Evolutionary conservation across 2,888 invertebrate genomes (phyloP).

Genomic region (Vesta saturnalis): DNA sequence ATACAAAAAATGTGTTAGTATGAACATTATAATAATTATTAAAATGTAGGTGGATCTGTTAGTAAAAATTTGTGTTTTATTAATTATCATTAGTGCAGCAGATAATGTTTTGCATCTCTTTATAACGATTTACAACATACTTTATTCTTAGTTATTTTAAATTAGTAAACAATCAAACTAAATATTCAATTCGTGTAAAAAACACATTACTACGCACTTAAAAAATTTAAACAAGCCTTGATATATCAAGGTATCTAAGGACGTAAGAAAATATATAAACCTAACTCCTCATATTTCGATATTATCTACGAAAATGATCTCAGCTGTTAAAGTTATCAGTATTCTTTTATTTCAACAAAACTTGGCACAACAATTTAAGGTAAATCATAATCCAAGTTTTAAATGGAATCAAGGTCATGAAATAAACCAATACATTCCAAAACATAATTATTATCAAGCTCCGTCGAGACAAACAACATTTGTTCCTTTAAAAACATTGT

Average conservation of each 20-base stretch:
- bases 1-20: no score
- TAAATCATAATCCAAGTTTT: neutral
- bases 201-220: no score
- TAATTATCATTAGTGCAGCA: no score
- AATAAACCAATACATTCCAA: neutral
- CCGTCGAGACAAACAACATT: neutral
- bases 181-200: no score
- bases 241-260: neutral
- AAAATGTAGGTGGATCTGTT: no score
- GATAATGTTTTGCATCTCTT: no score
- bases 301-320: neutral
- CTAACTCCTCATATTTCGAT: neutral
- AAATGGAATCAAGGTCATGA: no score
- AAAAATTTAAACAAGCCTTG: neutral
- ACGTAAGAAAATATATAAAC: neutral
- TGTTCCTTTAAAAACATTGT: constrained; percentile 16
- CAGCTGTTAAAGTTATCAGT: neutral
- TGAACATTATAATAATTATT: no score
- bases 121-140: no score
- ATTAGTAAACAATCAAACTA: neutral
- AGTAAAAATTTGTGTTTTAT: no score
- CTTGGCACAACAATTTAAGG: neutral
- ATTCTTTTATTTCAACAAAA: constrained; percentile 6
- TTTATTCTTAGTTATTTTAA: no score
- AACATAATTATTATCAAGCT: neutral